Evolutionary conservation across 2,113 vertebrate genomes (phyloP).

Genomic region (Ceyx melanurus): DNA sequence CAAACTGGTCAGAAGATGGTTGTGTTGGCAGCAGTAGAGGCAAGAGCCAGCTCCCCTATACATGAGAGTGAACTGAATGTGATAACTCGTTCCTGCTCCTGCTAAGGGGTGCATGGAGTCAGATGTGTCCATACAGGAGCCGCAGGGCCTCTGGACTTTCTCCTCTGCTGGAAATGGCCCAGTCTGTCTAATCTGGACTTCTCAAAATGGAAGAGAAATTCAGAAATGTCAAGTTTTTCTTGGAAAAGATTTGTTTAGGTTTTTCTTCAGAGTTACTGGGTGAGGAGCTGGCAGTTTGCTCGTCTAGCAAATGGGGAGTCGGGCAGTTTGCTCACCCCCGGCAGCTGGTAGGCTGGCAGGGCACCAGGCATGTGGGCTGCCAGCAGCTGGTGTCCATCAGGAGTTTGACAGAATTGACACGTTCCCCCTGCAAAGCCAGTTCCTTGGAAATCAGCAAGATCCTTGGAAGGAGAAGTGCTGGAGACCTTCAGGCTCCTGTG

Average conservation of each 20-base stretch:
- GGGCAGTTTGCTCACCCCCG: neutral
- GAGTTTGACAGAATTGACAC: neutral
- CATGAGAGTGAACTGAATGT: neutral
- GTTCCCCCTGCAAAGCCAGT: neutral
- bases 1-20: neutral
- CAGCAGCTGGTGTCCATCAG: neutral
- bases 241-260: neutral
- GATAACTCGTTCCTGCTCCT: neutral
- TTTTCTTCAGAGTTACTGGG: neutral
- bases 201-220: neutral
- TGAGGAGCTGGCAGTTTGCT: neutral
- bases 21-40: neutral
- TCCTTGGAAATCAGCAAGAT: neutral
- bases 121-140: neutral
- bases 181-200: neutral
- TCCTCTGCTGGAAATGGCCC: neutral
- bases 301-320: neutral
- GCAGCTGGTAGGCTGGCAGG: constrained; percentile 21
- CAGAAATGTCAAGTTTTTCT: neutral
- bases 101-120: neutral
- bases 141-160: neutral
- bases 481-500: neutral
- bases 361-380: neutral
- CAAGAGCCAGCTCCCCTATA: neutral
- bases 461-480: neutral